Percentiles rank a stretch among this genome's conserved stretches.
phyloP scores from a whole-genome alignment of 2,797 vertebrate genomes.

The Parauchenoglanis punctatus region DNA sequence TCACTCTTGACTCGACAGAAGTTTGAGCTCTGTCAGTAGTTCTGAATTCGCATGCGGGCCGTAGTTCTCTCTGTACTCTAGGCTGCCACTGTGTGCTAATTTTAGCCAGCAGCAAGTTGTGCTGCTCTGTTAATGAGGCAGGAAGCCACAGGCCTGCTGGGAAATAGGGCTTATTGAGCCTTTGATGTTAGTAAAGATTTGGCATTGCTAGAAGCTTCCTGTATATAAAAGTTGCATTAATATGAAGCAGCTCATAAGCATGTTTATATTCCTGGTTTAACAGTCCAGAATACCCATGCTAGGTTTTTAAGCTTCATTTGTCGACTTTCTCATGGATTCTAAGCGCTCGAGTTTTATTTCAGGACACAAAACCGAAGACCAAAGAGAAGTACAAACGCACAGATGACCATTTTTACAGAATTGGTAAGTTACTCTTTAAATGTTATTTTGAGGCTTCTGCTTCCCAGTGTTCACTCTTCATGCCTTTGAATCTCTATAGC shows the following conservation, averaged over 20 bases:
- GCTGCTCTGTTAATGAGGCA: slow-evolving; percentile 41
- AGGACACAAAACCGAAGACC: slow-evolving; percentile 80
- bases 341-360: background rate
- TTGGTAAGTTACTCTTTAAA: slow-evolving; percentile 78
- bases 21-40: slow-evolving; percentile 14
- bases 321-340: background rate
- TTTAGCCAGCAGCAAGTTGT: slow-evolving; percentile 46
- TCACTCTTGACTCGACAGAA: background rate
- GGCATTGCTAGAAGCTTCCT: slow-evolving; percentile 4
- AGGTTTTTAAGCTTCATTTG: background rate
- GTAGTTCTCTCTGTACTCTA: slow-evolving; percentile 5
- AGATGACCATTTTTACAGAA: slow-evolving; percentile 92
- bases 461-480: background rate
- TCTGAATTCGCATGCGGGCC: background rate
- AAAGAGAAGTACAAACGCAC: slow-evolving; percentile 90
- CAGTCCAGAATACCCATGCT: background rate
- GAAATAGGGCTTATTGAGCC: slow-evolving; percentile 21
- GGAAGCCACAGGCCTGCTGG: slow-evolving; percentile 24
- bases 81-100: slow-evolving; percentile 27
- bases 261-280: background rate
- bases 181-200: slow-evolving; percentile 41
- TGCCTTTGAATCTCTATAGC: slow-evolving; percentile 69
- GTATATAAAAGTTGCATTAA: background rate
- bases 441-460: background rate
- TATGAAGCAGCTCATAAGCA: background rate